Percentiles rank a stretch among this genome's conserved stretches.
These are phyloP conservation scores for Diadema setosum DNA, from an alignment of 35 echinoderm and acorn worm species.

Conservation along the genomic window DNA sequence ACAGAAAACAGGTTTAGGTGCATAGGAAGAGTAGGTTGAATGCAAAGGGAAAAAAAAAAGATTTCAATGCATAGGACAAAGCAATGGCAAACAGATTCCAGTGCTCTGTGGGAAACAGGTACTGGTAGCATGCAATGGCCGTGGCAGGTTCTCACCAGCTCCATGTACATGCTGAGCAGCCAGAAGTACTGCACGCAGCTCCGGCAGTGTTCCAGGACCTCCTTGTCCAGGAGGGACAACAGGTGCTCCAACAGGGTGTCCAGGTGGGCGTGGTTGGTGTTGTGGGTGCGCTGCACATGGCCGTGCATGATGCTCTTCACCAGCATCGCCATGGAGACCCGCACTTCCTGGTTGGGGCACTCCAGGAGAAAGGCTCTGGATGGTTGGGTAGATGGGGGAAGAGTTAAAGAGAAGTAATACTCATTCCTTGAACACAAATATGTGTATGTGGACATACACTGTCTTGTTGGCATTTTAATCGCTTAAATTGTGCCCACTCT, in stretches of 20 bases:
- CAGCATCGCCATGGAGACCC: conserved; percentile 59
- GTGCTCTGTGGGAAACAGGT: too few relatives aligned
- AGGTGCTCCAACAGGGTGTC: conserved; percentile 73
- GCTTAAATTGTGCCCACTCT: background rate
- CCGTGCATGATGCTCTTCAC: conserved; percentile 47
- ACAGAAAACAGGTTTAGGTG: too few relatives aligned
- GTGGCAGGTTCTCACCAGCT: conserved; percentile 47
- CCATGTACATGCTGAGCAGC: conserved; percentile 80
- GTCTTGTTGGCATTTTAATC: too few relatives aligned
- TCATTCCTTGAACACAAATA: too few relatives aligned
- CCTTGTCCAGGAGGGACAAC: conserved; percentile 79
- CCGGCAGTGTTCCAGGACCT: conserved; percentile 79
- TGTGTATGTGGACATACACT: too few relatives aligned
- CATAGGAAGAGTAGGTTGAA: too few relatives aligned
- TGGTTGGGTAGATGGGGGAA: too few relatives aligned
- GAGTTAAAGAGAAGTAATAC: too few relatives aligned
- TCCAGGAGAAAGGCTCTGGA: conserved; percentile 83
- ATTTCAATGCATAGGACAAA: too few relatives aligned
- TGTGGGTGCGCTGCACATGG: conserved; percentile 46
- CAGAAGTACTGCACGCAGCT: conserved; percentile 92
- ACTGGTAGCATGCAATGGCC: too few relatives aligned
- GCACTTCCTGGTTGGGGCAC: conserved; percentile 73
- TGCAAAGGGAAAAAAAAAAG: too few relatives aligned
- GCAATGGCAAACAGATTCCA: too few relatives aligned
- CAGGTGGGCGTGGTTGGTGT: conserved; percentile 33